Evolutionary conservation across 2,888 invertebrate genomes (phyloP).

Genomic region (Diplazon laetatorius): DNA sequence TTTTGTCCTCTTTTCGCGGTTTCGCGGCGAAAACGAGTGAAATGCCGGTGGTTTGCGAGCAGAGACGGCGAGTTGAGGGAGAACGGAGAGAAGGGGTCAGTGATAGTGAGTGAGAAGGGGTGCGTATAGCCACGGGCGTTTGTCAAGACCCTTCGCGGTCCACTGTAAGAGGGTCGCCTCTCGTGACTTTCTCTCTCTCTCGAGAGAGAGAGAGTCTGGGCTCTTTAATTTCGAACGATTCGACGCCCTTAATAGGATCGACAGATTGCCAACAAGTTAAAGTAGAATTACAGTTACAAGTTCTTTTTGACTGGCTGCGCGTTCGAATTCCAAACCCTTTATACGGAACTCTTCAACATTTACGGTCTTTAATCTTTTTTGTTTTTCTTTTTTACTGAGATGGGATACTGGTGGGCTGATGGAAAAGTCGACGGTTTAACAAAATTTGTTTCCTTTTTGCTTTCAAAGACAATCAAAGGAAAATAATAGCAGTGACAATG

Average conservation of each 20-base stretch:
- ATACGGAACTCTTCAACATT: not conserved
- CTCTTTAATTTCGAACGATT: slow-evolving; percentile 64
- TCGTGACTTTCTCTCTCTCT: slow-evolving; percentile 33
- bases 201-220: slow-evolving; percentile 29
- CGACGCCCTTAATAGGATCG: slow-evolving; percentile 66
- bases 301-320: too few species aligned
- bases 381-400: too few species aligned
- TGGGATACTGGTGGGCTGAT: too few species aligned
- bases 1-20: slow-evolving; percentile 48
- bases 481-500: too few species aligned
- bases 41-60: slow-evolving; percentile 47
- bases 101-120: too few species aligned
- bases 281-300: slow-evolving; percentile 63
- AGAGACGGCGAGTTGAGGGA: slow-evolving; percentile 54
- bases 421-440: too few species aligned
- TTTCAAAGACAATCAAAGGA: too few species aligned
- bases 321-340: too few species aligned
- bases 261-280: slow-evolving; percentile 66
- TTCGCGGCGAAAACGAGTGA: slow-evolving; percentile 34
- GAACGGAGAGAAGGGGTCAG: slow-evolving; percentile 51
- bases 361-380: not conserved
- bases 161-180: slow-evolving; percentile 55
- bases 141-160: slow-evolving; percentile 65
- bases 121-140: slow-evolving; percentile 49
- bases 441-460: too few species aligned